phyloP scores from a whole-genome alignment of 1,140 invertebrate genomes.

The Zaprionus taronus region DNA sequence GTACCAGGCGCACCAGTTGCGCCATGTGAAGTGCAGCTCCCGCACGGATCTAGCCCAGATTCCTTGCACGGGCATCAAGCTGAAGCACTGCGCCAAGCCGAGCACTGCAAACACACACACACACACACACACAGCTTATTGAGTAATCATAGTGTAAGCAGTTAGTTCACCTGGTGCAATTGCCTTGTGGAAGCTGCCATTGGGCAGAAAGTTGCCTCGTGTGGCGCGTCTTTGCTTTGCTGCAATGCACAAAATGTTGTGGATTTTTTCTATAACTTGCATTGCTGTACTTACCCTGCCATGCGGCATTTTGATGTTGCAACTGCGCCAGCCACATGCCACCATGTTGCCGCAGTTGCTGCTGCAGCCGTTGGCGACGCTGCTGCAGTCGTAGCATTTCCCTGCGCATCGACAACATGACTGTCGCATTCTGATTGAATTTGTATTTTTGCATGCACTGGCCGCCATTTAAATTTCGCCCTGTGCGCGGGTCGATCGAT shows the following conservation, averaged over 20 bases:
- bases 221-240: background rate
- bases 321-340: background rate
- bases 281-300: background rate
- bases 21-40: constrained; percentile 60
- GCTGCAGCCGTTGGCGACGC: background rate
- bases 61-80: constrained; percentile 79
- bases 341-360: constrained; percentile 6
- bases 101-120: constrained; percentile 42
- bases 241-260: background rate
- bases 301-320: background rate
- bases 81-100: constrained; percentile 76
- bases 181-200: constrained; percentile 74
- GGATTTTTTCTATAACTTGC: background rate
- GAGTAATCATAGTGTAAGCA: background rate
- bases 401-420: constrained; percentile 31
- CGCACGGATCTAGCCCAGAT: constrained; percentile 32
- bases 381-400: constrained; percentile 4
- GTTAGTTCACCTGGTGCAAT: constrained; percentile 57
- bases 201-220: constrained; percentile 41
- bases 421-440: background rate
- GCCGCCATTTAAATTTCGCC: constrained; percentile 3
- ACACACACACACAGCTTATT: background rate
- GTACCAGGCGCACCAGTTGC: constrained; percentile 66
- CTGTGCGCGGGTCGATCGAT: background rate
- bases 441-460: background rate